phyloP scores from a whole-genome alignment of 2,888 invertebrate genomes.

The Willowsia nigromaculata region DNA sequence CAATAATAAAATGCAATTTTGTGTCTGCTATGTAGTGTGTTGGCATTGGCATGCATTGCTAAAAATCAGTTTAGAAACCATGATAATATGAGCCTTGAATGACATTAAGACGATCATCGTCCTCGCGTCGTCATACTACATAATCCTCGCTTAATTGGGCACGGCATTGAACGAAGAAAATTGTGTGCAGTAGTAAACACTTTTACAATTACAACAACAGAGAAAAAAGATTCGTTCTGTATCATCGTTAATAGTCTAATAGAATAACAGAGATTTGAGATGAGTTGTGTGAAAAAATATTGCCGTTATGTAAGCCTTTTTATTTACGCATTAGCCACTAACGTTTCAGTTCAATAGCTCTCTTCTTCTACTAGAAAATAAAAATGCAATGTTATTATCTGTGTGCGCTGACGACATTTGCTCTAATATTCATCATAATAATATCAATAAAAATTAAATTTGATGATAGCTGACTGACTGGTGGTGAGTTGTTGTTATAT shows the following conservation, averaged over 20 bases:
- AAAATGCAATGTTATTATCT: neutral
- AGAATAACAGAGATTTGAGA: no score
- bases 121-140: no score
- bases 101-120: no score
- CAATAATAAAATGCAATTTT: no score
- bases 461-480: neutral
- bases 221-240: neutral
- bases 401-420: neutral
- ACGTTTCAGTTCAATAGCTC: neutral
- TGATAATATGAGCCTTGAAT: no score
- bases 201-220: no score
- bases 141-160: no score
- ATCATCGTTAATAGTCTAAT: neutral
- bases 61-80: no score
- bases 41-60: no score
- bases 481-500: neutral
- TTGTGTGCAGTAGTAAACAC: no score
- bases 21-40: no score
- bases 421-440: neutral
- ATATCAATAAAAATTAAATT: slow-evolving; percentile 20
- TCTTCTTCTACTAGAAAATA: neutral
- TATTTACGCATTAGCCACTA: neutral
- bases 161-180: no score
- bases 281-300: neutral
- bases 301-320: neutral